These are phyloP conservation scores for Phrixothrix hirtus DNA, from an alignment of 2,888 invertebrate species.

Conservation along the genomic window DNA sequence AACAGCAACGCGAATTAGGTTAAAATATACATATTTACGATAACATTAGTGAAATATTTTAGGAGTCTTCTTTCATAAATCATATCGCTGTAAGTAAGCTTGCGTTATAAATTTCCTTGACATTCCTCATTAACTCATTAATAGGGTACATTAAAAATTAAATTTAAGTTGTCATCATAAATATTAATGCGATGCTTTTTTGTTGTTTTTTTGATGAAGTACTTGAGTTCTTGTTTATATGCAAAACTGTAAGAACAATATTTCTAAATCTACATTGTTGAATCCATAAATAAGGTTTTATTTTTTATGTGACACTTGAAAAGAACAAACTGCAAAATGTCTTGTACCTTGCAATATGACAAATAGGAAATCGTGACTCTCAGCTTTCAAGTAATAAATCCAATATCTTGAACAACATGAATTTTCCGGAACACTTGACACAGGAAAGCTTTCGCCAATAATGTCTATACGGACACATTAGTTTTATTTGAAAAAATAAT, in stretches of 20 bases:
- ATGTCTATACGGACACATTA: conserved; percentile 6
- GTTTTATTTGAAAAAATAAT: too few relatives aligned
- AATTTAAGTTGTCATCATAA: conserved; percentile 32
- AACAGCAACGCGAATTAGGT: too few relatives aligned
- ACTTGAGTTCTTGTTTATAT: not conserved
- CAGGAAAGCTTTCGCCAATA: conserved; percentile 13
- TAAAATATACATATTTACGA: too few relatives aligned
- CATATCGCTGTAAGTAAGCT: conserved; percentile 18
- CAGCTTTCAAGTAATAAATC: conserved; percentile 15
- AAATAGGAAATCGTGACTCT: conserved; percentile 22
- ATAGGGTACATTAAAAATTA: conserved; percentile 35
- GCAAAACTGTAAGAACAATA: not conserved
- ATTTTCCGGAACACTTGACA: conserved; percentile 13
- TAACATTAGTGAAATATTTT: too few relatives aligned
- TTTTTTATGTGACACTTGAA: conserved; percentile 12
- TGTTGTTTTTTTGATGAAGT: too few relatives aligned
- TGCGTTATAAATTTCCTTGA: conserved; percentile 34
- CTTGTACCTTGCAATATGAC: conserved; percentile 15
- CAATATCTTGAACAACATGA: conserved; percentile 7
- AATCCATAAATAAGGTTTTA: conserved; percentile 9
- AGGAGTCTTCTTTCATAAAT: conserved; percentile 20
- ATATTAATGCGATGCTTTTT: conserved; percentile 36
- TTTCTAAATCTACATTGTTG: not conserved
- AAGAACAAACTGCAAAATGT: conserved; percentile 16
- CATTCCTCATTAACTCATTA: conserved; percentile 35